A percentile compares a stretch with the other conserved stretches of the same genome.
Conservation (phyloP, 2,113 vertebrate species). For the Myotis davidii region DNA sequence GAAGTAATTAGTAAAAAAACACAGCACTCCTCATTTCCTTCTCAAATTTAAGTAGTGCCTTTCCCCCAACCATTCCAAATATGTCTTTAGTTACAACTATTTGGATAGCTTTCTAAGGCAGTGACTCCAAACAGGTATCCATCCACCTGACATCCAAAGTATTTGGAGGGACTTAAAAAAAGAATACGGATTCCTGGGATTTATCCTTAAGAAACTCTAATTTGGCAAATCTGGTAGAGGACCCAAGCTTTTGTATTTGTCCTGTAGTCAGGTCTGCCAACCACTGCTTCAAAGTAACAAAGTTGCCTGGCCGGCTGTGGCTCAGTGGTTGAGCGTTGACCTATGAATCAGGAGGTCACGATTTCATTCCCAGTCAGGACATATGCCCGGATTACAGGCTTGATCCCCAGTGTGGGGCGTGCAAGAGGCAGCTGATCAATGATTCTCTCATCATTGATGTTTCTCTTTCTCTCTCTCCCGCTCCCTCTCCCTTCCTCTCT, state of each 20-base stretch:
- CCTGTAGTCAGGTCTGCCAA: background rate
- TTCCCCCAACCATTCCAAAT: background rate
- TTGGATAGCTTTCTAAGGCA: background rate
- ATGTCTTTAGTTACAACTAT: background rate
- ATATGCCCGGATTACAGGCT: too few relatives aligned
- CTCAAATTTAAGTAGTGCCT: background rate
- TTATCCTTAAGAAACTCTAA: background rate
- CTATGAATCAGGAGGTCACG: too few relatives aligned
- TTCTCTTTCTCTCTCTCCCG: too few relatives aligned
- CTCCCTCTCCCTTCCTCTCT: too few relatives aligned
- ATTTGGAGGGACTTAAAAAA: background rate
- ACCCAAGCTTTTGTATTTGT: background rate
- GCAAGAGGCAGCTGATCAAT: too few relatives aligned
- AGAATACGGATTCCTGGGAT: conserved; percentile 15
- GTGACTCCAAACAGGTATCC: background rate
- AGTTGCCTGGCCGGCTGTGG: background rate
- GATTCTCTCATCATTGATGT: too few relatives aligned
- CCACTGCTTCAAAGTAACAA: background rate
- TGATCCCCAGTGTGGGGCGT: too few relatives aligned
- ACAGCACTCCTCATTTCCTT: background rate
- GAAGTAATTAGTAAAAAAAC: background rate
- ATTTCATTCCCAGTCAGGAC: too few relatives aligned
- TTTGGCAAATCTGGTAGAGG: background rate
- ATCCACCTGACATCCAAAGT: background rate
- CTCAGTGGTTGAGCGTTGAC: too few relatives aligned